Base-by-base conservation (phyloP, 2,113 vertebrate species). In the Beaufortia kweichowensis region DNA sequence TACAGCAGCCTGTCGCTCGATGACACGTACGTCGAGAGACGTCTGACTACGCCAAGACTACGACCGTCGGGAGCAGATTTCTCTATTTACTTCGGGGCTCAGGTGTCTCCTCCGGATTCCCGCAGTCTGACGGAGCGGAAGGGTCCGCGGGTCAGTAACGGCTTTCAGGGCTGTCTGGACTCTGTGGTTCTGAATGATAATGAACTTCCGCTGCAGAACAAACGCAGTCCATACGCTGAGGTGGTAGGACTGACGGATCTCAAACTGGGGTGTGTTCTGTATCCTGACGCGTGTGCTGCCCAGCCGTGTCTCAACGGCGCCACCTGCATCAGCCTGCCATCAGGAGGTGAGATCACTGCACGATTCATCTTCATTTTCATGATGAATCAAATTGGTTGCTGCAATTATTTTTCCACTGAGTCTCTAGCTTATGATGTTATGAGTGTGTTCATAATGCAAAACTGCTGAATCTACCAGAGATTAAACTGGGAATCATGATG, bases 131-230 rank as follows among this genome's bases (percentile, higher is more conserved):
- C 91, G 0, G 94, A 95, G 60, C 63, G 94, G 57, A 95, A 92
- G 66, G 94, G 92, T 0, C 92, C 92, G 0, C 90, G 85, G 88
- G 94, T 95, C 31, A 83, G 93, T 56, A 91, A 94, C 0, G 96
- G 97, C 57, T 98, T 99, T 85, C 97, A 99, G 87, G 97, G 97
- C 73, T 99, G 97, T 87, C 89, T 99, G 89, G 97, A 98, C 85
- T 96, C 96, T 0, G 94, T 98, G 69, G 84, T 91, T 81, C 88
- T 99, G 2, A 98, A 99, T 3, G 91, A 93, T 87, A 92, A 95
- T 0, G 95, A 98, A 74, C 90, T 99, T 85, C 96, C 96, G 0
- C 93, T 98, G 46, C 96, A 98, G 62, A 98, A 97, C 92, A 98
- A 98, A 78, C 95, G 94, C 73, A 96, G 95, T 35, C 95, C 89